A percentile compares a stretch with the other conserved stretches of the same genome.
These are phyloP conservation scores for Siniperca knerii DNA, from an alignment of 2,113 vertebrate species.

Conservation along the genomic window DNA sequence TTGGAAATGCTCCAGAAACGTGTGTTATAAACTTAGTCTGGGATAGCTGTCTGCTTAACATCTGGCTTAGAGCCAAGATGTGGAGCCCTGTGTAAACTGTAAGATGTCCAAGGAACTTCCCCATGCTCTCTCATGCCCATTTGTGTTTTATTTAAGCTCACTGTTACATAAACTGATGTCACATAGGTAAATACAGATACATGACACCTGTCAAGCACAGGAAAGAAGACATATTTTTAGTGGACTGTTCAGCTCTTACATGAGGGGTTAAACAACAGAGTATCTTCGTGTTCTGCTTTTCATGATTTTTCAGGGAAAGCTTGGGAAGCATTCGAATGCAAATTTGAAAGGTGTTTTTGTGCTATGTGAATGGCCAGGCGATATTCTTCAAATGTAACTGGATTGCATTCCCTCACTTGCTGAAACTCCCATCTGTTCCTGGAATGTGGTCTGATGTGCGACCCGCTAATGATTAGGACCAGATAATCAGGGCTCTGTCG, in stretches of 20 bases:
- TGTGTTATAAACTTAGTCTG: conserved; percentile 61
- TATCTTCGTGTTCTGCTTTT: not conserved
- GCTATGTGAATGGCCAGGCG: not conserved
- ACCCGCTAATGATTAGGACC: conserved; percentile 72
- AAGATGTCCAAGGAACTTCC: conserved; percentile 41
- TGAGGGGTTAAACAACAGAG: not conserved
- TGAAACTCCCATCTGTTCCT: conserved; percentile 52
- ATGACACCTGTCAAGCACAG: conserved; percentile 52
- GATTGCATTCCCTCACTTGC: conserved; percentile 14
- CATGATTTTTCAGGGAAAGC: not conserved
- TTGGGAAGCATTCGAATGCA: not conserved
- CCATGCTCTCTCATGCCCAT: conserved; percentile 11
- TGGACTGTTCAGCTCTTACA: not conserved
- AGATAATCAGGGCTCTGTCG: conserved; percentile 63
- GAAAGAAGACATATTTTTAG: not conserved
- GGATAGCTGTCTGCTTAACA: conserved; percentile 59
- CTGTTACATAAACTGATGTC: conserved; percentile 68
- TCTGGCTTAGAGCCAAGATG: conserved; percentile 30
- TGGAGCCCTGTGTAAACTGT: conserved; percentile 59
- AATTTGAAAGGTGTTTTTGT: conserved; percentile 25
- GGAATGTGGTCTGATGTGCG: conserved; percentile 66
- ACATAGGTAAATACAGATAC: conserved; percentile 62
- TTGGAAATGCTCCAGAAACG: conserved; percentile 54
- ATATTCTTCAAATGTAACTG: conserved; percentile 27
- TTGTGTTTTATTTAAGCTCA: conserved; percentile 69